phyloP scores from a whole-genome alignment of 2,113 vertebrate species.

The Bujurquina vittata region DNA sequence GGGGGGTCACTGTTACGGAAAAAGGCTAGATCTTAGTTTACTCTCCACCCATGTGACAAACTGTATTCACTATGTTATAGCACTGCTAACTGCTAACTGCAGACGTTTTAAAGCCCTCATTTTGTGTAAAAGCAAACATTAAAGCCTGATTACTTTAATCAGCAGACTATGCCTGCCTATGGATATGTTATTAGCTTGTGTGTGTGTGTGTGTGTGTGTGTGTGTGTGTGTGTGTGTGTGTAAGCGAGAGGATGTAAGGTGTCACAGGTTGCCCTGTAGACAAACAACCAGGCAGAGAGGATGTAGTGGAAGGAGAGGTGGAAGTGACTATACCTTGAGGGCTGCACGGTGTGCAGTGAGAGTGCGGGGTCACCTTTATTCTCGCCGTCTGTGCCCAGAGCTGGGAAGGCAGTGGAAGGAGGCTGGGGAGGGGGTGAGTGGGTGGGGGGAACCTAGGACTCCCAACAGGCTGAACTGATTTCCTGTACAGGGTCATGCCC shows the following conservation, averaged over 20 bases:
- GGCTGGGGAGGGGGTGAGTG: background rate
- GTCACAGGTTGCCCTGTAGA: conserved; percentile 37
- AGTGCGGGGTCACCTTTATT: conserved; percentile 87
- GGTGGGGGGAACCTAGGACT: conserved; percentile 46
- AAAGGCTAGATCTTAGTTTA: conserved; percentile 32
- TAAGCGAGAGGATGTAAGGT: conserved; percentile 51
- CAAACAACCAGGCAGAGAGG: conserved; percentile 37
- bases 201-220: conserved; percentile 13
- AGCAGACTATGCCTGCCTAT: background rate
- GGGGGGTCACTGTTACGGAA: conserved; percentile 5
- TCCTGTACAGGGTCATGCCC: conserved; percentile 82
- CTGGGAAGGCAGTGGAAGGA: conserved; percentile 37
- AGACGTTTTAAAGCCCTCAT: background rate
- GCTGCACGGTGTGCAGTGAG: conserved; percentile 44
- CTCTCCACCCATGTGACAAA: background rate
- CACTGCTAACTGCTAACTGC: background rate
- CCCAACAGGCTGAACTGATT: conserved; percentile 83
- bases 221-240: conserved; percentile 12
- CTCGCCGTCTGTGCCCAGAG: conserved; percentile 83
- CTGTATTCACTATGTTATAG: background rate
- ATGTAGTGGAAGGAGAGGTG: conserved; percentile 61
- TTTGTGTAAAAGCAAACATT: background rate
- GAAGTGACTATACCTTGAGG: conserved; percentile 53
- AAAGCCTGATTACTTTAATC: background rate
- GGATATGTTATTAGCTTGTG: background rate